Percentiles rank a stretch among this genome's conserved stretches.
These are phyloP conservation scores for Agrochola lota DNA, from an alignment of 2,888 invertebrate species.

Conservation along the genomic window DNA sequence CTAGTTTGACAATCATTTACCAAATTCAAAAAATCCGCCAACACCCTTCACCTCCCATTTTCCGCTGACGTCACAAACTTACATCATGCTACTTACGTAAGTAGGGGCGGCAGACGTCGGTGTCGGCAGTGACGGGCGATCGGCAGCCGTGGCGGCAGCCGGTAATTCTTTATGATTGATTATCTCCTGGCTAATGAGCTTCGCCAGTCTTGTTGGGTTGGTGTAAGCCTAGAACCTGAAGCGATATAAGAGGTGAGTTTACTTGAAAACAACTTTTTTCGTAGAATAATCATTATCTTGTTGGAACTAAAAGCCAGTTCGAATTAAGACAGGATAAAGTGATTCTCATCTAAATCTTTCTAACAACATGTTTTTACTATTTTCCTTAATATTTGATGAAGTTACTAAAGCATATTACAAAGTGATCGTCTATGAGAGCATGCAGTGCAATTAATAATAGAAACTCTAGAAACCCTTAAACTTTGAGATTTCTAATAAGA, in stretches of 20 bases:
- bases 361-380: not conserved
- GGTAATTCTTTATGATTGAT: slow-evolving; percentile 88
- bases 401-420: not conserved
- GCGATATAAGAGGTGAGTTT: slow-evolving; percentile 26
- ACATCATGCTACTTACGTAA: slow-evolving; percentile 66
- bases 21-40: not conserved
- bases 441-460: not conserved
- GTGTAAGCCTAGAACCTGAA: slow-evolving; percentile 61
- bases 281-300: not conserved
- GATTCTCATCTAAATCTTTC: not conserved
- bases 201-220: slow-evolving; percentile 73
- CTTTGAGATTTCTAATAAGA: not conserved
- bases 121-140: slow-evolving; percentile 63
- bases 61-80: slow-evolving; percentile 51
- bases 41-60: slow-evolving; percentile 26
- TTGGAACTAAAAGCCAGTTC: not conserved
- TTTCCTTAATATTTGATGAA: not conserved
- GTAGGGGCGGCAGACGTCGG: slow-evolving; percentile 55
- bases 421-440: not conserved
- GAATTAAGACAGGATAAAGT: not conserved
- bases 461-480: not conserved
- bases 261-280: too few species aligned
- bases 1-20: not conserved
- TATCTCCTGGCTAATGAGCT: slow-evolving; percentile 87
- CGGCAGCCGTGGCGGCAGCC: slow-evolving; percentile 75